Evolutionary conservation across 1,140 invertebrate genomes (phyloP), one percentile per base, ranked within the genome.

Genomic region (Mamestra configurata): DNA sequence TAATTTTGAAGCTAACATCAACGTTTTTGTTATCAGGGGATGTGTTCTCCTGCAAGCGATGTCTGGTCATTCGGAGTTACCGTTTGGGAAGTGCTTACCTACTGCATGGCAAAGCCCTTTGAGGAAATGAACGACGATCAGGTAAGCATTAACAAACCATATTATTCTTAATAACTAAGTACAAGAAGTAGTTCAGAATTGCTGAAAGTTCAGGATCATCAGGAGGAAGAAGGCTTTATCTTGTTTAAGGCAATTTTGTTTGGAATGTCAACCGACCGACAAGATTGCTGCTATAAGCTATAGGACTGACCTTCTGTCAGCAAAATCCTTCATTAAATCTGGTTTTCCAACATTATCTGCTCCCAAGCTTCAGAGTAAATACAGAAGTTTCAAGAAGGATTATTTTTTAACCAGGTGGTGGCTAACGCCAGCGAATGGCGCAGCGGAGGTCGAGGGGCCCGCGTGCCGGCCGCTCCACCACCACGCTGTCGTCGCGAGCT

Each of bases 401-500:
- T 37, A 4, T 22, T 20, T 2, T 66, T 51, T 27, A 7, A 37
- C 20, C 57, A 94, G 92, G 97, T 98, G 31, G 96, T 98, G 18
- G 97, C 97, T 80, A 98, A 98, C 85, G 96, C 96, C 37, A 97
- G 96, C 84, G 96, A 96, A 77, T 97, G 97, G 93, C 96, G 96
- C 46, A 92, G 91, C 31, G 94, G 95, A 18, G 94, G 90, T 0
- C 86, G 88, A 0, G 82, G 82, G 2, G 90, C 92, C 0, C 85
- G 91, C 31, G 92, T 92, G 66, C 96, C 98, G 15, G 96, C 97
- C 3, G 97, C 97, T 1, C 96, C 97, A 77, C 98, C 98, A 27
- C 96, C 97, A 84, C 97, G 98, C 82, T 99, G 98, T 93, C 98
- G 98, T 11, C 97, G 98, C 80, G 98, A 98, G 92, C 98, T 99